phyloP scores from a whole-genome alignment of 2,797 vertebrate genomes.

The Acrossocheilus wenchowensis region DNA sequence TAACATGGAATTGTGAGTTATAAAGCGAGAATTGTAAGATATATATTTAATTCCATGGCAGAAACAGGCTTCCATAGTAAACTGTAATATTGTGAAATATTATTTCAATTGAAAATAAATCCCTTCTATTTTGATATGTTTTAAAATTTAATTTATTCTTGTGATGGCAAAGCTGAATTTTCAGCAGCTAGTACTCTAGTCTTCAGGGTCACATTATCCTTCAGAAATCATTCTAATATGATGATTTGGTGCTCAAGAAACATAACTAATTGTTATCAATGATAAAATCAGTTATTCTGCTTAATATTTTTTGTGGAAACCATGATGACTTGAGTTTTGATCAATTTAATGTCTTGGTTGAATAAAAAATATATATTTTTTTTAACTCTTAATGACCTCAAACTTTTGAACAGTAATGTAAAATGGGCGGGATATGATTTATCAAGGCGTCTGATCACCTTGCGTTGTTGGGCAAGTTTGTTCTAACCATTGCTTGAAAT shows the following conservation, averaged over 20 bases:
- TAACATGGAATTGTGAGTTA: too few species aligned
- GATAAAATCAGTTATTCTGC: not conserved
- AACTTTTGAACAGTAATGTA: not conserved
- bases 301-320: not conserved
- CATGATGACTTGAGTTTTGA: not conserved
- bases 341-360: not conserved
- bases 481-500: slow-evolving; percentile 19
- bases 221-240: not conserved
- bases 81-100: too few species aligned
- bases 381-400: not conserved
- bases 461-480: not conserved
- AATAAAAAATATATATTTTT: not conserved
- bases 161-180: not conserved
- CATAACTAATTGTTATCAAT: not conserved
- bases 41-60: too few species aligned
- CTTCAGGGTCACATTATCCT: not conserved
- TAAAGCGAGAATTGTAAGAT: too few species aligned
- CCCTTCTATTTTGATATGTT: not conserved
- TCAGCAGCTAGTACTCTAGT: not conserved
- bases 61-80: not conserved
- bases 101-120: too few species aligned
- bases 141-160: not conserved
- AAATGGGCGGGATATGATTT: not conserved
- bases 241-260: not conserved
- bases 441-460: not conserved